A percentile compares a stretch with the other conserved stretches of the same genome.
Evolutionary conservation across 2,797 vertebrate species (phyloP).

Genomic region (Octomys mimax): DNA sequence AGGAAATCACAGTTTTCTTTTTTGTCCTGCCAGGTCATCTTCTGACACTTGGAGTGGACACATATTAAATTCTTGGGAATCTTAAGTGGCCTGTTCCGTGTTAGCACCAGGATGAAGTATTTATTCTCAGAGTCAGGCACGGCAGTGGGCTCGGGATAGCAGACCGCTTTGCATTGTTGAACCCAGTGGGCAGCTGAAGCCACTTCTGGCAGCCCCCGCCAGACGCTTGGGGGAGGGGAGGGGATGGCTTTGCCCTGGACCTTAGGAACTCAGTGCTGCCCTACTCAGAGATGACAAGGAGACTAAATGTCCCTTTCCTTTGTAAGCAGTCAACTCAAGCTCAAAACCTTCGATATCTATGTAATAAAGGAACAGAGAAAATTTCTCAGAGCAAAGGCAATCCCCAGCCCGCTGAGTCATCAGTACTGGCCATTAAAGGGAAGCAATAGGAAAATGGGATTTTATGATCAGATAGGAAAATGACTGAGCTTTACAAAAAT

Average conservation of each 20-base stretch:
- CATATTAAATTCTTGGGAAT: constrained; percentile 45
- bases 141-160: constrained; percentile 19
- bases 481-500: background rate
- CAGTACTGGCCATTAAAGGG: constrained; percentile 21
- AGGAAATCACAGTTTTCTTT: constrained; percentile 7
- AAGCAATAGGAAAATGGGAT: constrained; percentile 1
- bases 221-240: background rate
- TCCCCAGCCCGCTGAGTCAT: constrained; percentile 62
- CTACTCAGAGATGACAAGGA: background rate
- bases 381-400: constrained; percentile 56
- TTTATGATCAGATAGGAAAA: constrained; percentile 57
- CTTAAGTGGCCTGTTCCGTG: background rate
- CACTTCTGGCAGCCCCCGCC: constrained; percentile 60
- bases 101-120: constrained; percentile 20
- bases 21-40: background rate
- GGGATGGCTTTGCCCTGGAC: background rate
- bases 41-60: constrained; percentile 3
- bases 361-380: background rate
- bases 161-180: constrained; percentile 18
- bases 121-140: constrained; percentile 20
- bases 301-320: background rate
- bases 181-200: constrained; percentile 22
- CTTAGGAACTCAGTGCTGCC: background rate
- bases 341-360: background rate
- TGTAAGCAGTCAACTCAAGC: background rate